These are phyloP conservation scores for Pseudocheirus occidentalis DNA, from an alignment of 2,797 vertebrate genomes.

Conservation along the genomic window DNA sequence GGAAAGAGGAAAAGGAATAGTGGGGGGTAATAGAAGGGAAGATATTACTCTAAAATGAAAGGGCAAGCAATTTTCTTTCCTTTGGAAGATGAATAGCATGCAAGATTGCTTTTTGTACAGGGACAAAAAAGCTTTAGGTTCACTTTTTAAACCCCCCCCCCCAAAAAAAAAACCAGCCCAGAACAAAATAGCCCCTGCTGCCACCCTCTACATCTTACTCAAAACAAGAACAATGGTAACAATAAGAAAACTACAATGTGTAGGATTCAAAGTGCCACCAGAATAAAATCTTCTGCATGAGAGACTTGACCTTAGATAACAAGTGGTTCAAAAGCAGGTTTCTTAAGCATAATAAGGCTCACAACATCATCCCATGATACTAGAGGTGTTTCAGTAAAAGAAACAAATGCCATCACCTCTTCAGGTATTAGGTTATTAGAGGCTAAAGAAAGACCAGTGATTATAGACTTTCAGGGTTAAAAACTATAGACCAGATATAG, in stretches of 20 bases:
- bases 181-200: constrained; percentile 47
- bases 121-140: constrained; percentile 55
- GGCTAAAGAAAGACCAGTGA: constrained; percentile 53
- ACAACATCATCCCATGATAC: constrained; percentile 34
- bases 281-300: constrained; percentile 33
- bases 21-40: constrained; percentile 16
- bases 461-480: constrained; percentile 51
- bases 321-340: constrained; percentile 50
- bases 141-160: constrained; percentile 38
- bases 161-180: constrained; percentile 34
- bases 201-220: constrained; percentile 51
- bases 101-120: constrained; percentile 46
- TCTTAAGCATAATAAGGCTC: constrained; percentile 51
- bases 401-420: constrained; percentile 45
- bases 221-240: constrained; percentile 58
- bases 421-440: constrained; percentile 37
- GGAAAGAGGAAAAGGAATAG: constrained; percentile 44
- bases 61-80: constrained; percentile 31
- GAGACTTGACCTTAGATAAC: constrained; percentile 44
- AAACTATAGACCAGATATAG: constrained; percentile 47
- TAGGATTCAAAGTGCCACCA: background rate
- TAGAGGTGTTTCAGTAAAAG: constrained; percentile 51
- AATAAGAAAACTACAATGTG: constrained; percentile 26
- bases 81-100: constrained; percentile 50
- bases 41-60: constrained; percentile 48